Base-by-base conservation (phyloP, 2,797 vertebrate genomes). In the Bucorvus abyssinicus region DNA sequence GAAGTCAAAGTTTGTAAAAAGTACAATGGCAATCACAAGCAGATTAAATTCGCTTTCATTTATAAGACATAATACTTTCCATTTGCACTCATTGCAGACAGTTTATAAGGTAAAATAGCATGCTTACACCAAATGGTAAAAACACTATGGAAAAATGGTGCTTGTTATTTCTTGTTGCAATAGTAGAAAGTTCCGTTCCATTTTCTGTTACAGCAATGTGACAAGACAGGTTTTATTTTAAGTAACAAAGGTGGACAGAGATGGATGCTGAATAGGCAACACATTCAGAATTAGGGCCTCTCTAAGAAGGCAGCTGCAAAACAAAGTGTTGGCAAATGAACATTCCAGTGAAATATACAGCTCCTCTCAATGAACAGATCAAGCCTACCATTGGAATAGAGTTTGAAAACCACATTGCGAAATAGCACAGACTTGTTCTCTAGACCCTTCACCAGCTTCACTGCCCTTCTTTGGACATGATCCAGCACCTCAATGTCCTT, bases 1-100 rank as follows among this genome's bases (percentile, higher is more conserved):
- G 16, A 50, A 61, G 44, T 65, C 79, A 65, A 86, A 94, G 42
- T 67, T 3, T 79, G n/a, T 67, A 84, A 90, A 79, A 34, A 84
- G 53, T 50, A 86, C n/a, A 88, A 89, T 14, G 40, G 30, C 22
- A 91, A 84, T 36, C 50, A 56, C 40, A 65, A 49, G 42, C 18
- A 83, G 67, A 85, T 91, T 88, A 94, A 95, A 75, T 81, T 76
- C 79, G 57, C 30, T 65, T 94, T 89, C 59, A 84, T 92, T 90
- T 90, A 42, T 52, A 95, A 87, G 52, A 92, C 75, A 47, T 45
- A 93, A 90, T 80, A 86, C 55, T 93, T 95, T 81, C 73, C 83
- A 82, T 21, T 88, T 86, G 65, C 79, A 88, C 38, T 81, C 50
- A 44, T 21, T 23, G 42, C 24, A 78, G 53, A 53, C 50, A 91